Evolutionary conservation across 2,888 invertebrate genomes (phyloP).

Genomic region (Philereme vetulata): DNA sequence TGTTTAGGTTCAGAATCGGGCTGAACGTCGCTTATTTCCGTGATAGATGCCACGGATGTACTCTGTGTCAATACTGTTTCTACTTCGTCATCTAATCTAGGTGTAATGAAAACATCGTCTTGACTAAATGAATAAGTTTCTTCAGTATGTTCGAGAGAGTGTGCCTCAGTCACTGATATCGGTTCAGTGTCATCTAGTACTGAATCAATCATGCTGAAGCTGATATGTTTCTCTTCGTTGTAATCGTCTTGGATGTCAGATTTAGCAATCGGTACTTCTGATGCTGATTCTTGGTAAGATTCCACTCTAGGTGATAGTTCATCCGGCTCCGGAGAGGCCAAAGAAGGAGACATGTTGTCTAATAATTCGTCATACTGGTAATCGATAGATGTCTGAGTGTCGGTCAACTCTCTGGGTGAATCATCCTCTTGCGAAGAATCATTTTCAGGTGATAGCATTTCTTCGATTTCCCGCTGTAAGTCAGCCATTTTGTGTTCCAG

Average conservation of each 20-base stretch:
- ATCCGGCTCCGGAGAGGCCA: slow-evolving; percentile 68
- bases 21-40: slow-evolving; percentile 24
- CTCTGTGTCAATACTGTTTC: slow-evolving; percentile 26
- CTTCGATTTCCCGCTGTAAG: slow-evolving; percentile 77
- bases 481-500: slow-evolving; percentile 79
- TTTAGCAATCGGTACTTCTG: slow-evolving; percentile 15
- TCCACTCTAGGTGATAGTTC: slow-evolving; percentile 38
- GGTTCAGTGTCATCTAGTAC: slow-evolving; percentile 56
- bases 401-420: slow-evolving; percentile 62
- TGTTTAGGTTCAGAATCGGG: slow-evolving; percentile 26
- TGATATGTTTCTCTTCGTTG: slow-evolving; percentile 57
- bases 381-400: slow-evolving; percentile 60
- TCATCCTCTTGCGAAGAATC: slow-evolving; percentile 70
- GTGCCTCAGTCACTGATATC: slow-evolving; percentile 46
- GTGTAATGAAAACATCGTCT: slow-evolving; percentile 47
- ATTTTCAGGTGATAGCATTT: slow-evolving; percentile 76
- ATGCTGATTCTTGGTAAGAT: slow-evolving; percentile 25
- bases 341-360: slow-evolving; percentile 62
- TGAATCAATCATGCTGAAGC: slow-evolving; percentile 61
- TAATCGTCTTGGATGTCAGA: slow-evolving; percentile 40
- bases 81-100: slow-evolving; percentile 49
- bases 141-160: slow-evolving; percentile 50
- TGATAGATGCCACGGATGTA: slow-evolving; percentile 5
- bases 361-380: slow-evolving; percentile 61
- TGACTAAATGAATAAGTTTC: slow-evolving; percentile 42